Conservation (phyloP, 2,888 invertebrate genomes). For the Drosophila quinaria region DNA sequence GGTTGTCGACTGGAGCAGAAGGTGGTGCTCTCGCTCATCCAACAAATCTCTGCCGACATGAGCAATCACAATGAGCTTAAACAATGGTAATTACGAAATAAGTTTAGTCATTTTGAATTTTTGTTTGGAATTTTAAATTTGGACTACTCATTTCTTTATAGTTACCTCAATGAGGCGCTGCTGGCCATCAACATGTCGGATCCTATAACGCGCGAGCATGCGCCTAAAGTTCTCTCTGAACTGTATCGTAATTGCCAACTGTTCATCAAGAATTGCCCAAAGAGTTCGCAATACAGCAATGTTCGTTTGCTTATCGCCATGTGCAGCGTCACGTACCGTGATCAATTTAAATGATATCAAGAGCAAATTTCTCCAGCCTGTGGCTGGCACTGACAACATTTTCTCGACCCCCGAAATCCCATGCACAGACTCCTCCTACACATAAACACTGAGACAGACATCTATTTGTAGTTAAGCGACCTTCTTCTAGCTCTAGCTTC, state of each 20-base stretch:
- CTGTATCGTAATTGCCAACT: conserved; percentile 91
- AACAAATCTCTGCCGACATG: conserved; percentile 97
- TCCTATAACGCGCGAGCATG: conserved; percentile 93
- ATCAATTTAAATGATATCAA: conserved; percentile 81
- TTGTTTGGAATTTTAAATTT: neutral
- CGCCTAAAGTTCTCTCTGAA: conserved; percentile 91
- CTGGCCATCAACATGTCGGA: conserved; percentile 92
- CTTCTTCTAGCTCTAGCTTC: conserved; percentile 48
- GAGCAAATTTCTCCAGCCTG: conserved; percentile 40
- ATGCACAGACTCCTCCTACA: conserved; percentile 25
- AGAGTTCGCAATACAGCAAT: conserved; percentile 87
- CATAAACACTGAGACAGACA: conserved; percentile 21
- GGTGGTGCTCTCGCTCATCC: conserved; percentile 96
- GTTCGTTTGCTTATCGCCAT: conserved; percentile 83
- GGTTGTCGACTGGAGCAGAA: conserved; percentile 92
- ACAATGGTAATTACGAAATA: conserved; percentile 88
- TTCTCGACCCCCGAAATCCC: conserved; percentile 11
- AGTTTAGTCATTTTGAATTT: neutral
- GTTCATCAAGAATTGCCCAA: conserved; percentile 90
- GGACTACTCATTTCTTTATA: conserved; percentile 78
- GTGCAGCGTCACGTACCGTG: conserved; percentile 82
- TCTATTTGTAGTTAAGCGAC: conserved; percentile 51
- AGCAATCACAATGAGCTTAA: conserved; percentile 93
- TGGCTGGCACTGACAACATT: conserved; percentile 58
- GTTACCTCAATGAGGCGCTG: conserved; percentile 95